Conservation (phyloP, 1,140 invertebrate genomes). For the Caenorhabditis tropicalis region DNA sequence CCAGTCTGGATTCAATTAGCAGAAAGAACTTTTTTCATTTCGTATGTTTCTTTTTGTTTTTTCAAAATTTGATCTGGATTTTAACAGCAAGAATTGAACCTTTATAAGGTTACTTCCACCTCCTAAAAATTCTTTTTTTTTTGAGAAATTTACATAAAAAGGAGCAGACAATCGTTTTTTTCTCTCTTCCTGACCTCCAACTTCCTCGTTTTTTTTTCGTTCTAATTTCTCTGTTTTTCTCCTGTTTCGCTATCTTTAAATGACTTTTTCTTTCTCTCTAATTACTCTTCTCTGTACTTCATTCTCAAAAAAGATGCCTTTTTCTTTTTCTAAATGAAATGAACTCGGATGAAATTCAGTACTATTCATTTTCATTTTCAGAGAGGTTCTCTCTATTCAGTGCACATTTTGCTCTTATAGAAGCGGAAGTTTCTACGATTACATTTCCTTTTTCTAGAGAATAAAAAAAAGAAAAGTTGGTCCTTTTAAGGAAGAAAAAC, state of each 20-base stretch:
- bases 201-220: neutral
- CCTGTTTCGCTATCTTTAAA: neutral
- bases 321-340: neutral
- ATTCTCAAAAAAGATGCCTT: neutral
- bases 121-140: neutral
- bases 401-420: neutral
- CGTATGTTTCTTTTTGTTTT: neutral
- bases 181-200: conserved; percentile 23
- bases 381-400: neutral
- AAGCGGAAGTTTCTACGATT: neutral
- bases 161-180: neutral
- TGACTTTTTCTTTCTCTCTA: neutral
- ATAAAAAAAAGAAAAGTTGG: neutral
- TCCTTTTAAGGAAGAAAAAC: neutral
- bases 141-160: conserved; percentile 14
- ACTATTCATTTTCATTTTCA: neutral
- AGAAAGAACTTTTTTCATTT: neutral
- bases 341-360: conserved; percentile 7
- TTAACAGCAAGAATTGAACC: neutral
- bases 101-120: conserved; percentile 11
- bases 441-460: neutral
- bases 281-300: neutral
- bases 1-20: neutral
- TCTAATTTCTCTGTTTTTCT: conserved; percentile 15
- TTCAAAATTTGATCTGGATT: neutral